These are phyloP conservation scores for Drosophila borborema DNA, from an alignment of 2,888 invertebrate genomes.

Conservation along the genomic window DNA sequence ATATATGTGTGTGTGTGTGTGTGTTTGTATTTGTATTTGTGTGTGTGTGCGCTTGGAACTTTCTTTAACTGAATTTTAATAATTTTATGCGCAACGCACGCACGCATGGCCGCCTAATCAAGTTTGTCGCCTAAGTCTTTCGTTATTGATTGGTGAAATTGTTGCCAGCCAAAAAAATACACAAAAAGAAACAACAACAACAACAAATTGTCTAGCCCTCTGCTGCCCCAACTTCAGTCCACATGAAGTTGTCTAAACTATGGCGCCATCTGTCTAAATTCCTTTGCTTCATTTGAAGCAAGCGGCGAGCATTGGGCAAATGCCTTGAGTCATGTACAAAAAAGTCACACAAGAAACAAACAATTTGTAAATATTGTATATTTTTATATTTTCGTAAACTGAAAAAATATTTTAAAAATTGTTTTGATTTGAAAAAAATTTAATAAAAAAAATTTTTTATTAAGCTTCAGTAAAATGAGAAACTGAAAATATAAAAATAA, in stretches of 20 bases:
- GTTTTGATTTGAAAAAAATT: no score
- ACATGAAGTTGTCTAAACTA: conserved; percentile 7
- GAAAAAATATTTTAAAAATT: no score
- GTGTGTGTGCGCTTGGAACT: conserved; percentile 54
- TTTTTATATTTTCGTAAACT: no score
- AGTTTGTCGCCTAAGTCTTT: conserved; percentile 81
- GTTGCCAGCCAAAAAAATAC: conserved; percentile 37
- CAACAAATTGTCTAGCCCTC: background rate
- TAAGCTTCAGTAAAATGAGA: no score
- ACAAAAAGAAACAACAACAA: conserved; percentile 3
- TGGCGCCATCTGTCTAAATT: conserved; percentile 33
- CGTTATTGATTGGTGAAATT: conserved; percentile 82
- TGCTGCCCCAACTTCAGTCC: background rate
- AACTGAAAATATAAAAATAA: no score
- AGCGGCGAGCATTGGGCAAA: conserved; percentile 1
- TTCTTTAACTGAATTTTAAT: conserved; percentile 82
- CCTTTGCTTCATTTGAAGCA: conserved; percentile 1
- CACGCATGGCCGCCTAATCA: conserved; percentile 75
- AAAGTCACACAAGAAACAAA: conserved; percentile 4
- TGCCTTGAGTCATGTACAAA: conserved; percentile 1
- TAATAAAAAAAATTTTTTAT: no score
- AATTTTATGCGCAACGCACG: conserved; percentile 79
- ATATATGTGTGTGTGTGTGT: background rate
- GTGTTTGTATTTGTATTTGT: background rate
- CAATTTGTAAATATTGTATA: no score